Evolutionary conservation across 2,797 vertebrate species (phyloP).

Genomic region (Cheirogaleus major): DNA sequence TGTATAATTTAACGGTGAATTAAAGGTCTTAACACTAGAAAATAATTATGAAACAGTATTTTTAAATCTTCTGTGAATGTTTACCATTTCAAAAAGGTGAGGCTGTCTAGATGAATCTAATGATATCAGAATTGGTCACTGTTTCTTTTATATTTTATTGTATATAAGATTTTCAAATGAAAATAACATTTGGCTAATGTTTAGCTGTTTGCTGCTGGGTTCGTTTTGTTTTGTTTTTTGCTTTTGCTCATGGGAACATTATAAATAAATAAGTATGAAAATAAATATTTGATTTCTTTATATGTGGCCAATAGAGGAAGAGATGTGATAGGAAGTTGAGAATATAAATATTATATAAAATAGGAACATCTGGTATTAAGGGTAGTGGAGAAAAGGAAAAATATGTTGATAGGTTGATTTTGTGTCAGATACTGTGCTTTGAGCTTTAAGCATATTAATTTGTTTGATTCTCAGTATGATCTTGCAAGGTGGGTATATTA

Average conservation of each 20-base stretch:
- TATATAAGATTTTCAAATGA: constrained; percentile 51
- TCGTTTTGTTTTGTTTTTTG: constrained; percentile 39
- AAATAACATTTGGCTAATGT: constrained; percentile 40
- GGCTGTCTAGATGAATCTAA: background rate
- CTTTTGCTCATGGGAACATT: constrained; percentile 25
- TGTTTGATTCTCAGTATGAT: constrained; percentile 40
- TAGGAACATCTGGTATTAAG: background rate
- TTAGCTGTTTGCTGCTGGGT: constrained; percentile 29
- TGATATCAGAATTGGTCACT: constrained; percentile 39
- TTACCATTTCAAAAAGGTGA: constrained; percentile 19
- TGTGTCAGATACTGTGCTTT: constrained; percentile 52
- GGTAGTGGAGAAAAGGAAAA: background rate
- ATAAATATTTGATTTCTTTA: constrained; percentile 40
- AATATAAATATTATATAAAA: constrained; percentile 36
- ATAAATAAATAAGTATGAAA: constrained; percentile 42
- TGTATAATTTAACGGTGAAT: background rate
- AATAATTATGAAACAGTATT: constrained; percentile 49
- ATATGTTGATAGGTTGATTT: constrained; percentile 30
- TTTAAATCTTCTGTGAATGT: constrained; percentile 15
- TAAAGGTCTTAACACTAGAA: constrained; percentile 30
- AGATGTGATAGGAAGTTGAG: background rate
- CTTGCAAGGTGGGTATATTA: background rate
- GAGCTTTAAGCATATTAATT: constrained; percentile 55
- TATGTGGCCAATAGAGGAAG: constrained; percentile 36
- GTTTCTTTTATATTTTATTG: constrained; percentile 14